Evolutionary conservation across 2,113 vertebrate species (phyloP).

Genomic region (Anas platyrhynchos): DNA sequence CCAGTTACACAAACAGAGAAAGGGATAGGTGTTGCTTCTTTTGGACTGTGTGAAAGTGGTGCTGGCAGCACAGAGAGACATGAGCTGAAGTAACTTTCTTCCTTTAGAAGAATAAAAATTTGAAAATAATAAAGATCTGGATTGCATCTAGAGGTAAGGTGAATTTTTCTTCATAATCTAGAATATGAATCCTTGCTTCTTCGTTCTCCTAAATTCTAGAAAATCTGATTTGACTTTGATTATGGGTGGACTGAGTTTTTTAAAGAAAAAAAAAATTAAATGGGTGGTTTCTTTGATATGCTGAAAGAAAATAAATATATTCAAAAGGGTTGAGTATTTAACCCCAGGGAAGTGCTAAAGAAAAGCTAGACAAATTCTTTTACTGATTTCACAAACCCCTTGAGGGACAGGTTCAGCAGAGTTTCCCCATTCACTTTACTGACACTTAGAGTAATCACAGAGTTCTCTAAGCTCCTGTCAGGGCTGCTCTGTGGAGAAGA

Average conservation of each 20-base stretch:
- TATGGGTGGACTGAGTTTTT: not conserved
- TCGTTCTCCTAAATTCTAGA: not conserved
- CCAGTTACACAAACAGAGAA: not conserved
- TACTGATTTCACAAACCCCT: not conserved
- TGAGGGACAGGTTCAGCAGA: not conserved
- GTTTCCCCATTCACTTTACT: not conserved
- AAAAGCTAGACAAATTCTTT: conserved; percentile 3
- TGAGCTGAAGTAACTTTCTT: not conserved
- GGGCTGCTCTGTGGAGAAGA: not conserved
- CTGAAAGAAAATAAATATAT: conserved; percentile 47
- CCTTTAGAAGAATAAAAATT: not conserved
- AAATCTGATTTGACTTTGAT: not conserved
- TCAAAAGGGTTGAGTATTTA: conserved; percentile 30
- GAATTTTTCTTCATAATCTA: not conserved
- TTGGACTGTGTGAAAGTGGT: not conserved
- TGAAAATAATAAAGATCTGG: not conserved
- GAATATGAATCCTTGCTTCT: not conserved
- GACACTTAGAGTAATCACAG: not conserved
- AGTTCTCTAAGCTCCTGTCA: not conserved
- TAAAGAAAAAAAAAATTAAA: conserved; percentile 20
- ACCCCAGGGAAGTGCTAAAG: conserved; percentile 1
- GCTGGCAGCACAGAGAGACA: not conserved
- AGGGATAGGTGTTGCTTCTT: conserved; percentile 17
- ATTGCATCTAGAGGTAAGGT: not conserved
- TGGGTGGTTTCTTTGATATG: conserved; percentile 47